Conservation (phyloP, 2,113 vertebrate species). For the Petaurus breviceps region DNA sequence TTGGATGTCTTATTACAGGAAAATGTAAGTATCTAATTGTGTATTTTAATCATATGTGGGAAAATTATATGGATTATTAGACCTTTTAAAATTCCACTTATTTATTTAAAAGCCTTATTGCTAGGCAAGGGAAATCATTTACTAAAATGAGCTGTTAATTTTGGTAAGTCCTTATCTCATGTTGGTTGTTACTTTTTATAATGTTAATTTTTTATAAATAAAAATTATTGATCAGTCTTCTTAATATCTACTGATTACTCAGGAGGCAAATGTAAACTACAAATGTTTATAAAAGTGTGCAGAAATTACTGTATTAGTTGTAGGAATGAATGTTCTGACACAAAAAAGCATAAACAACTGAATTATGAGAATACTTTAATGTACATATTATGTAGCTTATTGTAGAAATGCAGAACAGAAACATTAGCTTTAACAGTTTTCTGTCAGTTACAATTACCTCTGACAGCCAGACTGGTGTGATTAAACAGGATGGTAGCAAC, state of each 20-base stretch:
- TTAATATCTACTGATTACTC: conserved; percentile 62
- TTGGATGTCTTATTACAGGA: conserved; percentile 73
- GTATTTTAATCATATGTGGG: conserved; percentile 45
- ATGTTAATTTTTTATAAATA: conserved; percentile 14
- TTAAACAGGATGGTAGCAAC: conserved; percentile 80
- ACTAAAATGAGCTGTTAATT: neutral
- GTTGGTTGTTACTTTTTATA: neutral
- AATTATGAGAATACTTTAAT: conserved; percentile 80
- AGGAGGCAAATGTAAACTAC: conserved; percentile 76
- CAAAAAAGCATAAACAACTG: conserved; percentile 77
- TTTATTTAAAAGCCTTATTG: conserved; percentile 5
- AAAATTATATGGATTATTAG: neutral
- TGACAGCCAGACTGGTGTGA: conserved; percentile 78
- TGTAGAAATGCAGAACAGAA: conserved; percentile 81
- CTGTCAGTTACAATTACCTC: conserved; percentile 82
- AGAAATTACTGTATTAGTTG: conserved; percentile 81
- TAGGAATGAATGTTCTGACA: conserved; percentile 75
- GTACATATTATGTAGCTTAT: conserved; percentile 70
- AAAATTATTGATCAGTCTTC: conserved; percentile 68
- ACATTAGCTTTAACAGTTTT: conserved; percentile 79
- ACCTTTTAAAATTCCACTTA: conserved; percentile 40
- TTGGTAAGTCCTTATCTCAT: neutral
- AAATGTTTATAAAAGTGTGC: conserved; percentile 78
- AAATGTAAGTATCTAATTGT: conserved; percentile 84
- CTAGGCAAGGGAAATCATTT: neutral